A percentile compares a stretch with the other conserved stretches of the same genome.
Conservation (phyloP, 2,113 vertebrate genomes). For the Ploceus nigricollis region DNA sequence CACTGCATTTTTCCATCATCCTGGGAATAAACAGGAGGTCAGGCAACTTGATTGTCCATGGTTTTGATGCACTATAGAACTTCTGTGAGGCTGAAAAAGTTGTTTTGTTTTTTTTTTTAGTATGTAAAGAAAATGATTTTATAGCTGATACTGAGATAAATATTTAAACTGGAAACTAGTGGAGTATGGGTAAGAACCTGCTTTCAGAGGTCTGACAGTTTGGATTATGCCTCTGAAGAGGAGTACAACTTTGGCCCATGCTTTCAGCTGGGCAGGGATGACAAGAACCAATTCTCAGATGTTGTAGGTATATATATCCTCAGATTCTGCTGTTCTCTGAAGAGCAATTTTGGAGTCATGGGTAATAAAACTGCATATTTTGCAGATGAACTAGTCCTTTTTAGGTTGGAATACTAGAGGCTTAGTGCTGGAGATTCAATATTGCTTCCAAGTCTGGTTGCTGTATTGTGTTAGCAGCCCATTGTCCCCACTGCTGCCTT, state of each 20-base stretch:
- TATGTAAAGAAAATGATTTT: background rate
- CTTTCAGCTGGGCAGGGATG: background rate
- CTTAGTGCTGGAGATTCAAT: background rate
- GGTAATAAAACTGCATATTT: slow-evolving; percentile 6
- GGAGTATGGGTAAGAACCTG: background rate
- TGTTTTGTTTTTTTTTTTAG: background rate
- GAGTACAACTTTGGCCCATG: background rate
- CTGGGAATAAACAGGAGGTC: background rate
- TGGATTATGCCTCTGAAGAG: background rate
- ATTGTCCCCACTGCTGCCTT: background rate
- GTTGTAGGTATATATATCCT: background rate
- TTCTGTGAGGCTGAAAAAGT: background rate
- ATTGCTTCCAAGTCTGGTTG: background rate
- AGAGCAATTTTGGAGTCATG: background rate
- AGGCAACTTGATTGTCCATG: rapidly evolving
- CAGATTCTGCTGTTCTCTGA: background rate
- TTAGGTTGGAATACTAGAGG: background rate
- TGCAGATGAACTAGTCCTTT: background rate
- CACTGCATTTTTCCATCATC: background rate
- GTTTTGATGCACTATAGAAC: background rate
- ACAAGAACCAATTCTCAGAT: background rate
- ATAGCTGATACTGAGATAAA: background rate
- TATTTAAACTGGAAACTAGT: background rate
- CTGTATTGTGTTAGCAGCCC: slow-evolving; percentile 10
- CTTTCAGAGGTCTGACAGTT: background rate